These are phyloP conservation scores for Seriola rivoliana DNA, from an alignment of 2,113 vertebrate genomes.

Conservation along the genomic window DNA sequence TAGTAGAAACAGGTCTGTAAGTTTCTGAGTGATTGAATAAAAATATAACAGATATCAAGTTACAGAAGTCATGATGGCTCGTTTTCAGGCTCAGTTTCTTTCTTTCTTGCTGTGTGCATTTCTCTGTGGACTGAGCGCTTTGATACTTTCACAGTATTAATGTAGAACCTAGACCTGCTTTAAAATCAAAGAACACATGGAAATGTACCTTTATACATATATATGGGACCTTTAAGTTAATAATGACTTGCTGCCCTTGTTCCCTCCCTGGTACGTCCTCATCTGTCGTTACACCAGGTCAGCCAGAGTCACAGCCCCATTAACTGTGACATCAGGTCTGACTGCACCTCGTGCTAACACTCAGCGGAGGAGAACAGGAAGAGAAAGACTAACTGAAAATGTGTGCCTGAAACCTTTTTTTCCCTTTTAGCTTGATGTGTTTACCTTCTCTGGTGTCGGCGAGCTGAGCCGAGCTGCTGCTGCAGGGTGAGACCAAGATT, in stretches of 20 bases:
- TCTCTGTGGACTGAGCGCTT: too few relatives aligned
- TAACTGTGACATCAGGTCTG: neutral
- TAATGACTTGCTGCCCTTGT: neutral
- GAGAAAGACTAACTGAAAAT: neutral
- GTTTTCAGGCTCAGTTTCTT: too few relatives aligned
- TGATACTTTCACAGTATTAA: too few relatives aligned
- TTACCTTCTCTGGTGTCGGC: neutral
- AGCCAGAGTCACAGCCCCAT: neutral
- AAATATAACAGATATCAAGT: too few relatives aligned
- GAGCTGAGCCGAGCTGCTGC: neutral
- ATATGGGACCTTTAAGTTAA: too few relatives aligned
- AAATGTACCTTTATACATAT: too few relatives aligned
- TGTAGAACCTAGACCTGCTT: too few relatives aligned
- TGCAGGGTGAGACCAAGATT: neutral
- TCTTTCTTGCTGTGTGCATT: too few relatives aligned
- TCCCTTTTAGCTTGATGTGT: neutral
- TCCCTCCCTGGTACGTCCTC: neutral
- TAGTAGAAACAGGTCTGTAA: too few relatives aligned
- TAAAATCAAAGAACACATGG: too few relatives aligned
- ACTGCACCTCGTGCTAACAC: neutral
- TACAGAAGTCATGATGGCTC: too few relatives aligned
- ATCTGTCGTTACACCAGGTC: neutral
- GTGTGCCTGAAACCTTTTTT: neutral
- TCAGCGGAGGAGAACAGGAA: conserved; percentile 38
- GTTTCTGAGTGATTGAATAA: too few relatives aligned